Percentiles rank a stretch among this genome's conserved stretches.
These are phyloP conservation scores for Rhopilema esculentum DNA, from an alignment of 30 jellyfish, hydroid and myxozoan genomes.

Conservation along the genomic window DNA sequence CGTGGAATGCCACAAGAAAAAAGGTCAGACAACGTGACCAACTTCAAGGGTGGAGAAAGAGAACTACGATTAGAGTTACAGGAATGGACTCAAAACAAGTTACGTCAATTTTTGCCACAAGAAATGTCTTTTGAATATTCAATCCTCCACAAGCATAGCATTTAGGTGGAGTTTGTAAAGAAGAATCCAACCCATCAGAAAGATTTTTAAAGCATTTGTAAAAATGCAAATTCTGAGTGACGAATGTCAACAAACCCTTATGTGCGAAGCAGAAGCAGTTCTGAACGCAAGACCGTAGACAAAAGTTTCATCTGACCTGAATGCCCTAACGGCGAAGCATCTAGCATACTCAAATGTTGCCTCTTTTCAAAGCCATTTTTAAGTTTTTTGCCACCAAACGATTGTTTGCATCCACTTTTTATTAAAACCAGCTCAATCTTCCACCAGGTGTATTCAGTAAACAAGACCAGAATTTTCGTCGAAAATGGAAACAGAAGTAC, in stretches of 20 bases:
- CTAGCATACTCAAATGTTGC: constrained; percentile 7
- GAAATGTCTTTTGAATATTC: constrained; percentile 35
- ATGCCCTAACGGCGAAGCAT: constrained; percentile 56
- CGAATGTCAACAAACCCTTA: too few relatives aligned
- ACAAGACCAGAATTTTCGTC: constrained; percentile 15
- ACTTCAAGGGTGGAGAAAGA: constrained; percentile 48
- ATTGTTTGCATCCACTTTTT: too few relatives aligned
- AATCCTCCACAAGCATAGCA: constrained; percentile 60
- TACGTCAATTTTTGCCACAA: neutral
- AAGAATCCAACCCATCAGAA: constrained; percentile 20
- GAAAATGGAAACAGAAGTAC: too few relatives aligned
- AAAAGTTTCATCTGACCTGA: constrained; percentile 36
- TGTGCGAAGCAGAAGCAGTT: too few relatives aligned
- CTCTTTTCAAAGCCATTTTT: too few relatives aligned
- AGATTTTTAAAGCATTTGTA: too few relatives aligned
- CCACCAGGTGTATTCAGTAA: constrained; percentile 7
- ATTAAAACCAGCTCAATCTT: too few relatives aligned
- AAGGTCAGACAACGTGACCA: constrained; percentile 40
- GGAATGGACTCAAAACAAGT: constrained; percentile 28
- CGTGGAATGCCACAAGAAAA: constrained; percentile 42
- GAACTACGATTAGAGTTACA: constrained; percentile 29
- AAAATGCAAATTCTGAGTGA: too few relatives aligned
- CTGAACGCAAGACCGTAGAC: too few relatives aligned
- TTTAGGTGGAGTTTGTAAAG: constrained; percentile 59
- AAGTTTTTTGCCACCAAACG: too few relatives aligned